Evolutionary conservation across 2,113 vertebrate genomes (phyloP), one percentile per base, ranked within the genome.

Genomic region (Psilopogon haemacephalus): DNA sequence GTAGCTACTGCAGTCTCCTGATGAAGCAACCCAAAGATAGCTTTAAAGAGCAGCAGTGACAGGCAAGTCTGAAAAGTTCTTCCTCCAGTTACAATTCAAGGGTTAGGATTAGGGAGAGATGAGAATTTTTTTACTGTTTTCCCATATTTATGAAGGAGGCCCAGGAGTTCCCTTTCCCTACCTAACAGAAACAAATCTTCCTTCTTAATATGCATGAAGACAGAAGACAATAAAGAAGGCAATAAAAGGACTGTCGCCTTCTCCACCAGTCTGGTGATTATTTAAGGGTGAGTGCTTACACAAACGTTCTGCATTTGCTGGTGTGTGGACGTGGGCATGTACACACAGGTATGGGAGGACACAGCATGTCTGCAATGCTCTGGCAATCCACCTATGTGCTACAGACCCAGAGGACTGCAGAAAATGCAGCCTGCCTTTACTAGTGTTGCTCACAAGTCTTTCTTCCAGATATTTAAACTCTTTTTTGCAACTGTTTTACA

Each of bases 191-290:
- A 65, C 19, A 33, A 33, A 11, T 6, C 24, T 75, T 37, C 54
- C 35, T 56, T 33, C n/a, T 68, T 13, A 58, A 5, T 0, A 13
- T 0, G 1, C 62, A 42, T 12, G 5, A 44, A 44, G 60, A 50
- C 0, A 69, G 42, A 73, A 21, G 28, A 33, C 2, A 32, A 35
- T 8, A 28, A 21, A 46, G 44, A 46, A 46, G 46, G 21, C 12
- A 7, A 35, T 3, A 13, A 48, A n/a, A 6, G 4, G 32, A 78
- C 32, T 5, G 37, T 15, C 55, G 42, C 30, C 46, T 60, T 33
- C 58, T 60, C 78, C 62, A 32, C 32, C 62, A 38, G 19, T 33
- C 52, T 21, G 33, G 4, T 8, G 14, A 1, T 23, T 19, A 62
- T 12, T 5, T 16, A 14, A 20, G n/a, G 64, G 69, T 9, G 13